A percentile compares a stretch with the other conserved stretches of the same genome.
Evolutionary conservation across 2,113 vertebrate species (phyloP).

Genomic region (Perca schrenkii): DNA sequence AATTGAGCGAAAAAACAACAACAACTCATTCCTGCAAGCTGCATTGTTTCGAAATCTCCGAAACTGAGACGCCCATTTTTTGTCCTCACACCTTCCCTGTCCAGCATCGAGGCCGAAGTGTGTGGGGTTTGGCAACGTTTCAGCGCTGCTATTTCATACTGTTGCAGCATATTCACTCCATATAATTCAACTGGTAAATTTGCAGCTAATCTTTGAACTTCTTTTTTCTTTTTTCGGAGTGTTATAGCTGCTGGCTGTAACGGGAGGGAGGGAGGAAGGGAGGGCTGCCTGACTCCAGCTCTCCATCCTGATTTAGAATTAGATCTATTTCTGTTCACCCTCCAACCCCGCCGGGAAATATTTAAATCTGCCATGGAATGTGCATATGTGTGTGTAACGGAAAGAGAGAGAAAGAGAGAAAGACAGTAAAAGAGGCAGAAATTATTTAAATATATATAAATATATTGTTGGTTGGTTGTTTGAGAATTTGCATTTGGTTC

Average conservation of each 20-base stretch:
- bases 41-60: conserved; percentile 11
- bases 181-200: conserved; percentile 20
- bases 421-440: not conserved
- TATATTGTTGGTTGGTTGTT: conserved; percentile 19
- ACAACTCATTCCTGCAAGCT: not conserved
- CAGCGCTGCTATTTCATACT: conserved; percentile 2
- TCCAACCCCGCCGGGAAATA: conserved; percentile 77
- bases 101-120: conserved; percentile 9
- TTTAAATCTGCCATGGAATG: conserved; percentile 77
- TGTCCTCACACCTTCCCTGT: conserved; percentile 18
- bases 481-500: conserved; percentile 35
- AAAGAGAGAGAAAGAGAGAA: not conserved
- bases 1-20: not conserved
- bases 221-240: conserved; percentile 22
- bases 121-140: conserved; percentile 14
- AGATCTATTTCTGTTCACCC: conserved; percentile 83
- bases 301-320: conserved; percentile 83
- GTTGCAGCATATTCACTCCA: conserved; percentile 7
- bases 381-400: conserved; percentile 28
- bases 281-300: conserved; percentile 56
- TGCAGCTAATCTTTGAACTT: conserved; percentile 55
- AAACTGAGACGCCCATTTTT: conserved; percentile 27
- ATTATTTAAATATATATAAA: not conserved
- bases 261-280: conserved; percentile 3
- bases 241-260: conserved; percentile 56